Evolutionary conservation across 2,797 vertebrate genomes (phyloP), one percentile per base, ranked within the genome.

Genomic region (Sebastes ruberrimus): DNA sequence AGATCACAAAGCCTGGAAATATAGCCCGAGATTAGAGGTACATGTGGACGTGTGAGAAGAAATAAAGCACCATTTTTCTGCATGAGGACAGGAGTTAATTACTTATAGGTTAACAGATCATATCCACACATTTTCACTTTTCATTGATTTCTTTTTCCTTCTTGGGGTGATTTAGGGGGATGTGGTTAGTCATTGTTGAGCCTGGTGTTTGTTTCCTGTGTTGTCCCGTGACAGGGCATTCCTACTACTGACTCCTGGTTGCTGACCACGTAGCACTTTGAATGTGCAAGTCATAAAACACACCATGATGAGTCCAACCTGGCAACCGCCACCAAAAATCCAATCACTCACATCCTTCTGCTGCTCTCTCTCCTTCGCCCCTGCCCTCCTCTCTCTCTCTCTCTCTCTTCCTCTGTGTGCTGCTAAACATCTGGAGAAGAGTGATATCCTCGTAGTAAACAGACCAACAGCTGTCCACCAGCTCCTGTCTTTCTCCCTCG

Each of bases 361-460:
- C 56, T 71, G 23, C 69, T 72, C 64, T 83, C 60, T 68, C 83
- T 74, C 53, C 14, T 62, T 79, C 28, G 5, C 63, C 63, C 25
- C 82, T 78, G 77, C 68, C 80, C 81, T 52, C 56, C 74, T 80
- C 71, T 64, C 65, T 76, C 71, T 71, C 69, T 64, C 69, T 70
- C 67, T 82, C 62, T 68, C 59, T 72, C 86, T 93, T 94, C 87
- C 89, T 90, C 87, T 88, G 82, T 86, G 84, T 81, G 80, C 79
- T 86, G 84, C 88, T 88, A 76, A 93, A 94, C 94, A 95, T 95
- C 94, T 95, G 94, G 93, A 94, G 93, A 95, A 94, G 80, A 94
- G 91, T 14, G 66, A 90, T 89, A 83, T 92, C 67, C 88, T 86
- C 30, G 22, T 71, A 86, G 91, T 94, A 94, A 96, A 95, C 93